Evolutionary conservation across 2,888 invertebrate species (phyloP), one percentile per base, ranked within the genome.

Genomic region (Tanytarsus gracilentus): DNA sequence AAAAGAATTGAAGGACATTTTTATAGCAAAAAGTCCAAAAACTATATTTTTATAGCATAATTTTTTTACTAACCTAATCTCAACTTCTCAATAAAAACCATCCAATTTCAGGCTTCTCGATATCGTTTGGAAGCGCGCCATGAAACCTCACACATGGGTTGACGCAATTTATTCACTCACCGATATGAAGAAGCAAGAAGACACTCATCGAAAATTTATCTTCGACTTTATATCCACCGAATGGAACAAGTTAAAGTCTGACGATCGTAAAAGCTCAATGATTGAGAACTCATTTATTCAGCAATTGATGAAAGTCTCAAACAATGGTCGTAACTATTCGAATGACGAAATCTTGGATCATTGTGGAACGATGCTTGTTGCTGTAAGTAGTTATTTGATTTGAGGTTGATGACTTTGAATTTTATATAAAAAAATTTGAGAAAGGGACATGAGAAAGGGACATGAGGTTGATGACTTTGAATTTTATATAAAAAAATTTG

Each of bases 301-400:
- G 11, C 30, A 50, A 2, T 50, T 60, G 25, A 25, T 50, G 33
- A 49, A 33, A 23, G 36, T 60, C 26, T 60, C 60, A n/a, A 50
- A 16, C 3, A 26, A 50, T 23, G 60, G 60, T 18, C 33, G 60
- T 7, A 60, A 50, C 5, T 60, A 50, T 49, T 6, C 36, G 3
- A 21, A 18, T 9, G 60, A 60, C 1, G 60, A 60, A 23, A 48
- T 60, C n/a, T 26, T 27, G n/a, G 60, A 60, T 50, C 60, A 60
- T 21, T 14, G 40, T 49, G 60, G 50, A n/a, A 60, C 60, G 6
- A 60, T 60, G 60, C 14, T 60, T 14, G 60, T 60, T 16, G 60
- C 60, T 23, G 60, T 60, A 25, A 60, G 60, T 50, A 18, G 16
- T 16, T 30, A 30, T 30, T 21, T 44, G 21, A 25, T 8, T 3